Evolutionary conservation across 2,797 vertebrate genomes (phyloP).

Genomic region (Pelochelys cantorii): DNA sequence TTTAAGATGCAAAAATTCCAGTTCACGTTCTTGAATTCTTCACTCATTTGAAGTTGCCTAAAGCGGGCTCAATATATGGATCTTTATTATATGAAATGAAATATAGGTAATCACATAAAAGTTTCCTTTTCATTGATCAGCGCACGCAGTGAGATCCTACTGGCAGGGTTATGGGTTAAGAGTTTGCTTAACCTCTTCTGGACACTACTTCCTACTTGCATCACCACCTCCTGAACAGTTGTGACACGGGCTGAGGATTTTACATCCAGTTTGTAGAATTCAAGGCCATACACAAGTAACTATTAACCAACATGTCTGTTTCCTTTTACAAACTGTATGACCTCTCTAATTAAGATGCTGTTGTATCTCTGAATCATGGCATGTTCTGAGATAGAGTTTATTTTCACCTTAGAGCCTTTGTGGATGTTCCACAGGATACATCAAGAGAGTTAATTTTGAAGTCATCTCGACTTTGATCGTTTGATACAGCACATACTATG

Average conservation of each 20-base stretch:
- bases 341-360: neutral
- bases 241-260: neutral
- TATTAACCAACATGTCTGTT: neutral
- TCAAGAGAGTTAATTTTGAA: neutral
- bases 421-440: too few species aligned
- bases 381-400: neutral
- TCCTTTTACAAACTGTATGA: fast-evolving
- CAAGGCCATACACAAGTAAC: too few species aligned
- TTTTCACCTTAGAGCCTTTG: neutral
- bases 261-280: neutral
- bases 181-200: fast-evolving
- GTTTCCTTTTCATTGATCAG: neutral
- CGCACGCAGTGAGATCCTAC: too few species aligned
- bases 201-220: neutral
- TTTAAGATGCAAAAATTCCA: neutral
- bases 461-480: neutral
- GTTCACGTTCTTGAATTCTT: neutral
- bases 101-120: neutral
- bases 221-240: neutral
- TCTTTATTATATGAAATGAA: neutral
- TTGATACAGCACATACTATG: neutral
- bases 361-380: neutral
- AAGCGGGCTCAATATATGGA: neutral
- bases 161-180: neutral
- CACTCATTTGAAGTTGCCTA: neutral